These are phyloP conservation scores for Anoplolepis gracilipes DNA, from an alignment of 1,140 invertebrate species.

Conservation along the genomic window DNA sequence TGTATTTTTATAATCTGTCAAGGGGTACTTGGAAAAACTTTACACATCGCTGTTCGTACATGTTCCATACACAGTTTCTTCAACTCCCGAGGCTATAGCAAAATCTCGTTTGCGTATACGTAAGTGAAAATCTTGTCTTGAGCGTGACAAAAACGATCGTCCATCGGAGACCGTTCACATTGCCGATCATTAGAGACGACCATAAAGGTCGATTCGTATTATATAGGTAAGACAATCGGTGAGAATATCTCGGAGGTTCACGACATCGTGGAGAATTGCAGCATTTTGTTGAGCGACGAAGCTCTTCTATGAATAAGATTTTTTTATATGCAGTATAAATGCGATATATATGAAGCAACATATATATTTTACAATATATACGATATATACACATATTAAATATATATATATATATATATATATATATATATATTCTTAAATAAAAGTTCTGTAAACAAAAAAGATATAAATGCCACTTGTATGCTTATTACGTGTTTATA, in stretches of 20 bases:
- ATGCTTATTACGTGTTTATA: no score
- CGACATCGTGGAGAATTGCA: constrained; percentile 57
- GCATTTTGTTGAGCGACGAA: not conserved
- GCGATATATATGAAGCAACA: no score
- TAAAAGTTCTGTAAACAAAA: not conserved
- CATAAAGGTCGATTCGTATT: constrained; percentile 74
- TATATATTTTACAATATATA: not conserved
- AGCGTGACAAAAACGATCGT: constrained; percentile 61
- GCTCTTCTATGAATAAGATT: constrained; percentile 19
- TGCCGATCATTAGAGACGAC: constrained; percentile 71
- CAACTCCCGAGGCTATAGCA: constrained; percentile 13
- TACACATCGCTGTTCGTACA: constrained; percentile 1
- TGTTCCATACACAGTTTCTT: constrained; percentile 5
- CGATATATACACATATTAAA: no score
- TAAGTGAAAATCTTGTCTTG: constrained; percentile 69
- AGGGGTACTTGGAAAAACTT: constrained; percentile 7
- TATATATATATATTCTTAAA: no score
- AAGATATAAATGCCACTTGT: not conserved
- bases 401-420: no score
- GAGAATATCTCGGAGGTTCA: constrained; percentile 15
- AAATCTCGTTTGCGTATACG: constrained; percentile 65
- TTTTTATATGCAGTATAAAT: constrained; percentile 19
- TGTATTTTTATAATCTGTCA: not conserved
- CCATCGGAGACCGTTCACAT: constrained; percentile 60
- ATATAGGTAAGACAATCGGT: constrained; percentile 56